phyloP scores from a whole-genome alignment of 2,113 vertebrate species.

The Zingel zingel region DNA sequence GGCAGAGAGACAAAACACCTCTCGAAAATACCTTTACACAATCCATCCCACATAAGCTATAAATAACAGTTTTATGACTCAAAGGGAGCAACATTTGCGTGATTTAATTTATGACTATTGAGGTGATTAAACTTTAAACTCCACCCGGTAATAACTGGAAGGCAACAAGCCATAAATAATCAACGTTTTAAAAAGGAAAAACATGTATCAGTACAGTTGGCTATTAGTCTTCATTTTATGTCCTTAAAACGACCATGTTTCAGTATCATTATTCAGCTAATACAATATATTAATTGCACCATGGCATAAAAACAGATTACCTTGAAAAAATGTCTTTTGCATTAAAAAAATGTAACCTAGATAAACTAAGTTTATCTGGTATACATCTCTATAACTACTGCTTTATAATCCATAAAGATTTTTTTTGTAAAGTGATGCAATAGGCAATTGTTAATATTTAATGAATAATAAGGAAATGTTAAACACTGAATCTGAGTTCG shows the following conservation, averaged over 20 bases:
- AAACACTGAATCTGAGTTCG: background rate
- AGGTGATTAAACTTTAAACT: constrained; percentile 18
- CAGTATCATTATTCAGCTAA: background rate
- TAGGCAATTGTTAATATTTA: background rate
- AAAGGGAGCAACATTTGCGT: background rate
- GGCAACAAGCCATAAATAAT: background rate
- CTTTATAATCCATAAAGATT: background rate
- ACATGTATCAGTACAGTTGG: no score
- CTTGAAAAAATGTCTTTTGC: background rate
- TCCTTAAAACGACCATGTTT: background rate
- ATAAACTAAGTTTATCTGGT: background rate
- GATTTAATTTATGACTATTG: background rate
- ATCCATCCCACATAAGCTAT: background rate
- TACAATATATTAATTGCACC: background rate
- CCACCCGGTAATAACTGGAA: background rate
- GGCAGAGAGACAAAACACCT: background rate
- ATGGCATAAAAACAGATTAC: background rate
- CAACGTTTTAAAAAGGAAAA: background rate
- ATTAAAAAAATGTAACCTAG: background rate
- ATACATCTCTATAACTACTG: background rate
- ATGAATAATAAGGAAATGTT: background rate
- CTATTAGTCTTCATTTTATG: background rate
- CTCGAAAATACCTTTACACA: background rate
- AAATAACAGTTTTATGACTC: background rate
- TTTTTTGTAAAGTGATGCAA: background rate